These are phyloP conservation scores for Schizaphis graminum DNA, from an alignment of 2,888 invertebrate genomes.

Conservation along the genomic window DNA sequence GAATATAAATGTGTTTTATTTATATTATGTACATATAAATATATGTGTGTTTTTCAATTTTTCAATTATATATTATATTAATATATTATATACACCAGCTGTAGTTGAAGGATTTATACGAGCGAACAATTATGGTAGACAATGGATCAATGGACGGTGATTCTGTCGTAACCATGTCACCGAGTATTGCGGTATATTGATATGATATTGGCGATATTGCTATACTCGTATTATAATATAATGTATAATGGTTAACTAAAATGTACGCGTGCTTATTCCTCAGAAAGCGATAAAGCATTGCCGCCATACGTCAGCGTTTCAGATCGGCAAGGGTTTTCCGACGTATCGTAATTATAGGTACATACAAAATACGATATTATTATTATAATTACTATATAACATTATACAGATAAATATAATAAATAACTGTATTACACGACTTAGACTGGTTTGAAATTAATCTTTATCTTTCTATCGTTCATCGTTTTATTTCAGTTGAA, in stretches of 20 bases:
- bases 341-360: neutral
- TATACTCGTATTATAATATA: neutral
- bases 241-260: neutral
- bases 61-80: neutral
- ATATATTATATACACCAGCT: neutral
- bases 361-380: neutral
- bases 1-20: neutral
- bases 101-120: neutral
- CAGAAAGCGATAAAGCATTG: conserved; percentile 12
- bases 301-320: neutral
- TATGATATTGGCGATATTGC: neutral
- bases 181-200: neutral
- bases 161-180: conserved; percentile 35
- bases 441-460: neutral
- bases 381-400: neutral
- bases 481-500: neutral
- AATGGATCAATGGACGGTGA: neutral
- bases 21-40: neutral
- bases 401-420: neutral
- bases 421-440: neutral
- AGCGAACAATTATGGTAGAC: neutral
- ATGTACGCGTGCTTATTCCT: neutral
- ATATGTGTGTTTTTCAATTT: neutral
- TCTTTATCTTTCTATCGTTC: neutral
- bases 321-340: neutral